Base-by-base conservation (phyloP, 2,797 vertebrate genomes). In the Xiphophorus birchmanni region DNA sequence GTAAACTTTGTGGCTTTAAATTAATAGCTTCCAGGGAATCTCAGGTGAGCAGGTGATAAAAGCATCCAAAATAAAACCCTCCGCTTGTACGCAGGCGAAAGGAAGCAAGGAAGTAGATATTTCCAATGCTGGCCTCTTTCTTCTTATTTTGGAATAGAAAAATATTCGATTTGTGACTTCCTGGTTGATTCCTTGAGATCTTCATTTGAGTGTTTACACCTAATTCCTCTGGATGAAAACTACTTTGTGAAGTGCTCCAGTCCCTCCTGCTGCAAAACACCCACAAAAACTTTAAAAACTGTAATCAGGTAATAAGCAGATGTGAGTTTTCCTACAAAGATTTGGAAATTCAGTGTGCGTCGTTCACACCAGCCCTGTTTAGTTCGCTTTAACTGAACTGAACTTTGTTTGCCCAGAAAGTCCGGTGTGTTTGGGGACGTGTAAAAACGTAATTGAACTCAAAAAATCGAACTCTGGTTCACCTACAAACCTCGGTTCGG, bases 1-100 rank as follows among this genome's bases (percentile, higher is more conserved):
- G 89, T 90, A 96, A 98, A 98, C 97, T 88, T 96, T 97, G 91
- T 94, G 97, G 94, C 97, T 98, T 90, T 97, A 96, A 95, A 96
- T 97, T 94, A 97, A 97, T 85, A 95, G 97, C 82, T 97, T 97
- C 0, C 94, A 90, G 90, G 91, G 97, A 58, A 96, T 96, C 90
- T 96, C 96, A 89, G 96, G 96, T 80, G 90, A 91, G 93, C 84
- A 88, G 91, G 91, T 90, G 92, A 94, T 93, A 86, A 92, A 93
- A 90, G 87, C 85, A 86, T 87, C 88, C 82, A 81, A 92, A 93
- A 89, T 90, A 91, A 91, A 92, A 91, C 81, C 91, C 87, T 84
- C 44, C 17, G 87, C 89, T 89, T 92, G 90, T 89, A 71, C 72
- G 86, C 48, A 84, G 87, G 85, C 67, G 75, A 78, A 29, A 72